Base-by-base conservation (phyloP, 2,113 vertebrate species). In the Brevimyrus niger region DNA sequence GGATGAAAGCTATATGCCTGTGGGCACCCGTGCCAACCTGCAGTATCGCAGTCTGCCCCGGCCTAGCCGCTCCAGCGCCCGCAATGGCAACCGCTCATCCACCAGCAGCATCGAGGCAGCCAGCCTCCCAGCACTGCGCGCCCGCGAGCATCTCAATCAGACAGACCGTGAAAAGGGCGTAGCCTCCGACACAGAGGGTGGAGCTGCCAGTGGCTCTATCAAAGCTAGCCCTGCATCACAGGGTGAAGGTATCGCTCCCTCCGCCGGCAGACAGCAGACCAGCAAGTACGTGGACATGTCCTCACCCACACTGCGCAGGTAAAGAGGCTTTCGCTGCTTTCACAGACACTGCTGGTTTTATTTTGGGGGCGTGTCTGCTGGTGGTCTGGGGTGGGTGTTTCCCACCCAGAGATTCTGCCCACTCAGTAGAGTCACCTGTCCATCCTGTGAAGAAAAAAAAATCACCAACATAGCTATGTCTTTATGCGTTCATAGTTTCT, bases 291-390 rank as follows among this genome's bases (percentile, higher is more conserved):
- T 96, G 0, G 97, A 98, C 90, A 97, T 98, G 92, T 97, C 98
- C n/a, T 99, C 98, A 23, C 98, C 98, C 35, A 99, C 98, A 0
- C 95, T 99, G 73, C 97, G 98, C 95, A 98, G 98, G 98, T 99
- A 94, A 92, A 48, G 65, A 51, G 23, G 35, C 35, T 38, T 51
- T 48, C 42, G 4, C 55, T 58, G n/a, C n/a, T n/a, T n/a, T n/a
- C n/a, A n/a, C n/a, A n/a, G 61, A 8, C 61, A 65, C n/a, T 69
- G 27, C 9, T 13, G n/a, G 31, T 69, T 69, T 31, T 31, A 13
- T 69, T 69, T 69, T 11, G 61, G n/a, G 61, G 61, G 27, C 0
- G 27, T n/a, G 7, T 61, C 23, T 61, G 9, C 55, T 8, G 55
- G 55, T 61, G 21, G 7, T 6, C 55, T 61, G 23, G 55, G 55